A percentile compares a stretch with the other conserved stretches of the same genome.
These are phyloP conservation scores for Drosophila anceps DNA, from an alignment of 2,888 invertebrate genomes.

Conservation along the genomic window DNA sequence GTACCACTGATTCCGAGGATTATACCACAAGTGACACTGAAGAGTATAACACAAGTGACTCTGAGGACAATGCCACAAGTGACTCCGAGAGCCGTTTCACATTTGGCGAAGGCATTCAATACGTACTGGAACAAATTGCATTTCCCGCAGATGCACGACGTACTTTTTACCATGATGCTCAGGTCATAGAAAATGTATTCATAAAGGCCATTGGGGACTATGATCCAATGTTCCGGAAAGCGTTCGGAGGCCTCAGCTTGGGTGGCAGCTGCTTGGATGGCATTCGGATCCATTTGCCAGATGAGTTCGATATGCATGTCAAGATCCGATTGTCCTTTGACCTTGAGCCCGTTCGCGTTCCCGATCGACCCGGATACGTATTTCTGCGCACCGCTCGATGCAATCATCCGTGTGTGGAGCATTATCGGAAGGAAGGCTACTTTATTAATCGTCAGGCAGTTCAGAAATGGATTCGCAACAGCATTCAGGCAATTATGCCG, in stretches of 20 bases:
- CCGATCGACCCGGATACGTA: conserved; percentile 30
- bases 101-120: neutral
- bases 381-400: conserved; percentile 8
- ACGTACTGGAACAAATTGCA: neutral
- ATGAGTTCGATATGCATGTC: conserved; percentile 75
- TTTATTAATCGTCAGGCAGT: conserved; percentile 57
- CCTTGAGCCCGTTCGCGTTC: conserved; percentile 12
- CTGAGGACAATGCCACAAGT: neutral
- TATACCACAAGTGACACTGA: neutral
- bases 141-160: neutral
- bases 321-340: conserved; percentile 43
- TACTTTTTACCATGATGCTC: neutral
- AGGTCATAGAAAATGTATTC: conserved; percentile 34
- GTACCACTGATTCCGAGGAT: neutral
- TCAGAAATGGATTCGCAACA: conserved; percentile 68
- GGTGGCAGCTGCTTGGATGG: conserved; percentile 66
- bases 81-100: neutral
- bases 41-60: neutral
- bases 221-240: conserved; percentile 33
- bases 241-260: conserved; percentile 47
- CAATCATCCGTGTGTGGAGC: neutral
- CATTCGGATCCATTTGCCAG: conserved; percentile 57
- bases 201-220: conserved; percentile 28
- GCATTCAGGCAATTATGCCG: conserved; percentile 37
- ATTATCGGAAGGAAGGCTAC: neutral